A percentile compares a stretch with the other conserved stretches of the same genome.
Evolutionary conservation across 1,140 invertebrate genomes (phyloP).

Genomic region (Listronotus bonariensis): DNA sequence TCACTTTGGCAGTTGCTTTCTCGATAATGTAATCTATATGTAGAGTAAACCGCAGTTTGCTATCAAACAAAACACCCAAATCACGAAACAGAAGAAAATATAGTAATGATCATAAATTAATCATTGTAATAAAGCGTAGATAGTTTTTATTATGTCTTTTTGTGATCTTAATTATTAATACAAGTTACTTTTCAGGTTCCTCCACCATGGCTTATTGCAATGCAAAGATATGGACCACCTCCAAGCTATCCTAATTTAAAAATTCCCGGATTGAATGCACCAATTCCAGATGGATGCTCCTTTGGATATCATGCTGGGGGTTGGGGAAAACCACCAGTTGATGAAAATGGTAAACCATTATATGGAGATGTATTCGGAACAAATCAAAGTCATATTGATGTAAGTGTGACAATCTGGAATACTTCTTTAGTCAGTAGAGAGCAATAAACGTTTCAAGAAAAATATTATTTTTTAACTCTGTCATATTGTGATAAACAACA

Average conservation of each 20-base stretch:
- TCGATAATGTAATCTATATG: too few species aligned
- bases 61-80: too few species aligned
- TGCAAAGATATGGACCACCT: constrained; percentile 98
- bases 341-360: constrained; percentile 95
- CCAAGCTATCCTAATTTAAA: constrained; percentile 99
- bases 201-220: constrained; percentile 99
- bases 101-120: too few species aligned
- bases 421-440: neutral
- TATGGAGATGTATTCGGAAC: constrained; percentile 99
- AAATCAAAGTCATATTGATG: constrained; percentile 65
- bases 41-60: too few species aligned
- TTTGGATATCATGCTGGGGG: constrained; percentile 99
- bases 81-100: too few species aligned
- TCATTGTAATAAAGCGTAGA: too few species aligned
- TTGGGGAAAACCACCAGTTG: constrained; percentile 99
- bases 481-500: too few species aligned
- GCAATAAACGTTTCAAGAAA: too few species aligned
- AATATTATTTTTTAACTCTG: too few species aligned
- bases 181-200: constrained; percentile 62
- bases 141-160: too few species aligned
- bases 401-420: constrained; percentile 52
- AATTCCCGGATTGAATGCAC: constrained; percentile 91
- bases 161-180: too few species aligned
- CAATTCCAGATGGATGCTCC: constrained; percentile 93
- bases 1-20: too few species aligned